These are phyloP conservation scores for Hirtodrosophila alboralis DNA, from an alignment of 2,888 invertebrate species.

Conservation along the genomic window DNA sequence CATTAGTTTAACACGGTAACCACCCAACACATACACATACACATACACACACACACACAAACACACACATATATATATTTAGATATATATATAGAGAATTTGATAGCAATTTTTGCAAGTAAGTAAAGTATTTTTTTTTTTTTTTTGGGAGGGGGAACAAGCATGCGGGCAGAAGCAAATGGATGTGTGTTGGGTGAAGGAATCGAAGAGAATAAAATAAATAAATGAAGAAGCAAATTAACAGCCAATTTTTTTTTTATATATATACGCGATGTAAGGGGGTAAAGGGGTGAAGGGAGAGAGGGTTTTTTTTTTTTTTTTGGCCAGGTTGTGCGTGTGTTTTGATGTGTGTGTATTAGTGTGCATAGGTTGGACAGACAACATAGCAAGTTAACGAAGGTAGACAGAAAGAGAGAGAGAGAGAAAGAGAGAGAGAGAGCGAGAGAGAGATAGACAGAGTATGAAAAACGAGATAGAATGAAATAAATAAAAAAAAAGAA, in stretches of 20 bases:
- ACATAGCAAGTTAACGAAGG: no score
- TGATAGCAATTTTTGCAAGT: constrained; percentile 32
- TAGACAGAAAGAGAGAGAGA: constrained; percentile 21
- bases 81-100: constrained; percentile 46
- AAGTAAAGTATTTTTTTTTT: constrained; percentile 20
- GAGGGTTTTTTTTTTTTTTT: not conserved
- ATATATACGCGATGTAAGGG: constrained; percentile 44
- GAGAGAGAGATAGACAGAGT: constrained; percentile 23
- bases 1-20: constrained; percentile 76
- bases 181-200: not conserved
- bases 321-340: constrained; percentile 21
- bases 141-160: constrained; percentile 1
- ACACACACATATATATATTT: constrained; percentile 34
- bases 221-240: constrained; percentile 48
- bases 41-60: constrained; percentile 23
- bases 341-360: constrained; percentile 28
- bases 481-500: constrained; percentile 49
- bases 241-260: constrained; percentile 69
- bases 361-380: constrained; percentile 16
- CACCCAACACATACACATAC: constrained; percentile 58
- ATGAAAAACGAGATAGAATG: constrained; percentile 26
- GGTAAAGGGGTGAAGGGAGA: constrained; percentile 3
- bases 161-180: constrained; percentile 38
- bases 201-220: constrained; percentile 7
- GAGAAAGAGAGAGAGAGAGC: constrained; percentile 28